A percentile compares a stretch with the other conserved stretches of the same genome.
These are phyloP conservation scores for Dascillus cervinus DNA, from an alignment of 2,888 invertebrate species.

Conservation along the genomic window DNA sequence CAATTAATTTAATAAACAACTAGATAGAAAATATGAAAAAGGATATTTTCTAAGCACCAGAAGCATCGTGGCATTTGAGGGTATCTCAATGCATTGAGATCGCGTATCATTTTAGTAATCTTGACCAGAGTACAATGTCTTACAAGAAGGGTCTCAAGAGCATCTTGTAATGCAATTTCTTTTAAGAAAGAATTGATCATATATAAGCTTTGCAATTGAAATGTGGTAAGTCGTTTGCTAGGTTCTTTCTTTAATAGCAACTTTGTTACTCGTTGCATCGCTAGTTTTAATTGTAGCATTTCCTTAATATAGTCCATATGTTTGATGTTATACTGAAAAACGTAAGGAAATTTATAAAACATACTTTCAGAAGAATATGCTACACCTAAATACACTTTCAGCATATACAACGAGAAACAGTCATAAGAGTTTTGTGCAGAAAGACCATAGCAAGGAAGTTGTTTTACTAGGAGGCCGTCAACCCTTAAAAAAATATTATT, in stretches of 20 bases:
- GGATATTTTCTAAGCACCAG: constrained; percentile 37
- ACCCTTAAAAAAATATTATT: too few relatives aligned
- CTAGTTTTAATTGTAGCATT: constrained; percentile 31
- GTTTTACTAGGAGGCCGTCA: too few relatives aligned
- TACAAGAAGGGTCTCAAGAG: constrained; percentile 30
- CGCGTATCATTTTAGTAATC: constrained; percentile 26
- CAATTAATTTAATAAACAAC: constrained; percentile 2
- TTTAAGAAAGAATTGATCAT: constrained; percentile 33
- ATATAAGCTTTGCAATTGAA: constrained; percentile 32
- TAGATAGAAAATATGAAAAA: constrained; percentile 18
- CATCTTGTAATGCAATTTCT: constrained; percentile 29
- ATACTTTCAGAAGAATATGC: constrained; percentile 33
- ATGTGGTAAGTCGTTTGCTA: constrained; percentile 22
- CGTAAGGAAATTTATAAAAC: constrained; percentile 23
- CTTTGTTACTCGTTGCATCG: constrained; percentile 25
- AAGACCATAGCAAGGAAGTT: constrained; percentile 31
- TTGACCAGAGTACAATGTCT: constrained; percentile 30
- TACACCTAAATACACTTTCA: constrained; percentile 30
- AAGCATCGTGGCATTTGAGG: constrained; percentile 29
- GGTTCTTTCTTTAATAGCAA: constrained; percentile 24
- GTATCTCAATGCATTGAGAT: constrained; percentile 30
- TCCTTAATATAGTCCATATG: constrained; percentile 30
- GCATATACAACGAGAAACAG: constrained; percentile 24
- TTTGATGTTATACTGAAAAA: constrained; percentile 29
- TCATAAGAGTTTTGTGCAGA: constrained; percentile 28